Evolutionary conservation across 2,888 invertebrate genomes (phyloP).

Genomic region (Cantharis nigra): DNA sequence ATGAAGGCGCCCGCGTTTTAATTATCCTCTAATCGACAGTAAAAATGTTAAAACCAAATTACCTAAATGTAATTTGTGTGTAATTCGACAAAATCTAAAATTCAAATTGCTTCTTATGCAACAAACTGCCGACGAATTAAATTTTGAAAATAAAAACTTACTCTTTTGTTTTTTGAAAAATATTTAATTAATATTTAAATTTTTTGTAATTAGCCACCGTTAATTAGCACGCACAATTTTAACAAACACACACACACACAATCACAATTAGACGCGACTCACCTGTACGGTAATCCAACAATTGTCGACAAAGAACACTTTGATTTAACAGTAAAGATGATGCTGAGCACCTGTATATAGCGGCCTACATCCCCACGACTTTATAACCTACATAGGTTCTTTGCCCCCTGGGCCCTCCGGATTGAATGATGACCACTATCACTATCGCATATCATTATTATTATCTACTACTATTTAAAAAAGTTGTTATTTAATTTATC

Average conservation of each 20-base stretch:
- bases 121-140: neutral
- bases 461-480: neutral
- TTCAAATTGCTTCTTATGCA: neutral
- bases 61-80: neutral
- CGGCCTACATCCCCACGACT: slow-evolving; percentile 57
- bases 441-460: slow-evolving; percentile 16
- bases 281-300: slow-evolving; percentile 40
- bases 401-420: slow-evolving; percentile 36
- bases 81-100: neutral
- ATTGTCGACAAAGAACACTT: slow-evolving; percentile 44
- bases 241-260: neutral
- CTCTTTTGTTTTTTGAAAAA: neutral
- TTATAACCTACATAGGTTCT: slow-evolving; percentile 48
- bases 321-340: slow-evolving; percentile 31
- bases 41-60: neutral
- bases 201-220: neutral
- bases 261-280: slow-evolving; percentile 29
- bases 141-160: neutral
- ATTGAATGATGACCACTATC: slow-evolving; percentile 26
- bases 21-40: neutral
- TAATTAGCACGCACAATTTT: slow-evolving; percentile 3
- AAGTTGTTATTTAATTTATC: neutral
- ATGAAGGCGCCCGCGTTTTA: neutral
- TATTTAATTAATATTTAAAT: neutral
- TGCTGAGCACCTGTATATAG: slow-evolving; percentile 50